Percentiles rank a stretch among this genome's conserved stretches.
These are phyloP conservation scores for Nebria salina DNA, from an alignment of 2,888 invertebrate species.

Conservation along the genomic window DNA sequence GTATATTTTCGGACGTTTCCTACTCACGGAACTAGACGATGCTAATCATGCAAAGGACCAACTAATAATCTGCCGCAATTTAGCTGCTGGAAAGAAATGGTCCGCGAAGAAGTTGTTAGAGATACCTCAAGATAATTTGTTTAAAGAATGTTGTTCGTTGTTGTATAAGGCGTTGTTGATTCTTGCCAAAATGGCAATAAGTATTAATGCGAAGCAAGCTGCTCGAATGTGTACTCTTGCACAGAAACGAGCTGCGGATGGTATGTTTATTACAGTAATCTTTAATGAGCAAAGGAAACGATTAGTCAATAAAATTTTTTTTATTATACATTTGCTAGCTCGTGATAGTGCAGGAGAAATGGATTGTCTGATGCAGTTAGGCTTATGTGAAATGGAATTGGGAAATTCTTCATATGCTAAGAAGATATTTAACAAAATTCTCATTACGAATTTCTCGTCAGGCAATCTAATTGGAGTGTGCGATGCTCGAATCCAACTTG, in stretches of 20 bases:
- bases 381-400: conserved; percentile 65
- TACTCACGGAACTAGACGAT: conserved; percentile 63
- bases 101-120: conserved; percentile 58
- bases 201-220: conserved; percentile 61
- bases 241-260: conserved; percentile 66
- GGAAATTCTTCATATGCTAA: conserved; percentile 65
- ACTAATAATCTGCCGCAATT: conserved; percentile 50
- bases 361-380: conserved; percentile 67
- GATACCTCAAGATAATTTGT: conserved; percentile 60
- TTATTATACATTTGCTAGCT: conserved; percentile 57
- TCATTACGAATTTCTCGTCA: conserved; percentile 60
- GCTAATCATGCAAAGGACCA: conserved; percentile 53
- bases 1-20: conserved; percentile 66
- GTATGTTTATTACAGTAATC: conserved; percentile 53
- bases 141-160: conserved; percentile 62
- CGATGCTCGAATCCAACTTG: conserved; percentile 66
- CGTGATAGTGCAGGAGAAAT: conserved; percentile 63
- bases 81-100: conserved; percentile 59
- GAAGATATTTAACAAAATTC: conserved; percentile 64
- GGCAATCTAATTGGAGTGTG: conserved; percentile 64
- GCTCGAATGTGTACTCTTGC: conserved; percentile 65
- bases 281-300: no score
- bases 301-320: no score
- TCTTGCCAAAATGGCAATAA: conserved; percentile 60
- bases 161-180: conserved; percentile 62